Evolutionary conservation across 2,797 vertebrate species (phyloP), one percentile per base, ranked within the genome.

Genomic region (Enteromius mattozi): DNA sequence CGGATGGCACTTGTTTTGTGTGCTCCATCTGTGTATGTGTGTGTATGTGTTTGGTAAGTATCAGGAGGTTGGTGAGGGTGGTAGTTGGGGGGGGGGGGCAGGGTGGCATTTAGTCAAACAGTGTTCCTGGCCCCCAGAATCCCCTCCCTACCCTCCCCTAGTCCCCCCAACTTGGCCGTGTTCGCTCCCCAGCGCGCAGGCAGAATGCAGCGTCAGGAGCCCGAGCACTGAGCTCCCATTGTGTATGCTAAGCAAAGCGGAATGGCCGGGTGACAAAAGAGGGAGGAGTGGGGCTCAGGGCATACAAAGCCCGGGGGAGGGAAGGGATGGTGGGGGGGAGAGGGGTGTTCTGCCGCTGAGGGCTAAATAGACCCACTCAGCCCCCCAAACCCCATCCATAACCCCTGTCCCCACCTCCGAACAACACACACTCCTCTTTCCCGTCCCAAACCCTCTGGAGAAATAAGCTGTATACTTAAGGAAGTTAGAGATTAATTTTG

Each of bases 221-320:
- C 94, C 93, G 94, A 95, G 96, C 96, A 96, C 95, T 96, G 95
- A 97, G 95, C 94, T 91, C 90, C 95, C 97, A 97, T 99, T 99
- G 96, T 99, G 95, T 95, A 96, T 98, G 97, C 95, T 96, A 98
- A 98, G 97, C 96, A 98, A 99, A 97, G 98, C 97, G 97, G 97
- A 97, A 98, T 98, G 97, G 95, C 94, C 96, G 95, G 95, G 97
- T 96, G 97, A 97, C 96, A 97, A 97, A 97, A 97, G 96, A 95
- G 96, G 97, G 97, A 96, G 97, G 97, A 94, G 94, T 93, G 88
- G 66, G 96, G 94, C 95, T 95, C 93, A 94, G 93, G 91, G 88
- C 40, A 88, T 95, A 98, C 96, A 98, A 98, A 97, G 96, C 92
- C 94, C 45, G 90, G 94, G 95, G 96, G 96, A 95, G 96, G 96